Conservation (phyloP, 2,113 vertebrate species). For the Aphelocoma coerulescens region DNA sequence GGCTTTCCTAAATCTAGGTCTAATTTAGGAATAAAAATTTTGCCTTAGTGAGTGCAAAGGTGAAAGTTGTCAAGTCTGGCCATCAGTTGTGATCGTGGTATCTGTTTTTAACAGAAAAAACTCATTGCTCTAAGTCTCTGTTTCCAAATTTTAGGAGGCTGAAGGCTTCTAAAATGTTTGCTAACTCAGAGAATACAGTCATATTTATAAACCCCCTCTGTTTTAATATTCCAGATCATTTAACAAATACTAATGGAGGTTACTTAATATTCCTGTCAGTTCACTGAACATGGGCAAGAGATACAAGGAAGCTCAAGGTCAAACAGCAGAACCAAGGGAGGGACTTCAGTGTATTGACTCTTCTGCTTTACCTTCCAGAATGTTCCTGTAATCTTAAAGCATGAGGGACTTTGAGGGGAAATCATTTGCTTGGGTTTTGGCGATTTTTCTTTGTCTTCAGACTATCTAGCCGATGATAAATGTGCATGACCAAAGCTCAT, state of each 20-base stretch:
- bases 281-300: not conserved
- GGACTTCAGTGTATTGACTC: not conserved
- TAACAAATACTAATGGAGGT: not conserved
- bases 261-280: not conserved
- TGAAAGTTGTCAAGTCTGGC: not conserved
- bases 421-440: not conserved
- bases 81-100: not conserved
- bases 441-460: not conserved
- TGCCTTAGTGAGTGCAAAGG: not conserved
- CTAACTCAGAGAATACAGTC: not conserved
- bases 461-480: not conserved
- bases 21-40: not conserved
- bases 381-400: not conserved
- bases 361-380: not conserved
- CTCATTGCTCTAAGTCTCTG: not conserved
- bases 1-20: not conserved
- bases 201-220: not conserved
- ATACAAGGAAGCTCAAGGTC: not conserved
- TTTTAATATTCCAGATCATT: not conserved
- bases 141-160: not conserved
- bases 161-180: not conserved
- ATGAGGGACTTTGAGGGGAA: not conserved
- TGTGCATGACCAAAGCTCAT: not conserved
- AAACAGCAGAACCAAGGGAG: not conserved
- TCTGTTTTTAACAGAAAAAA: not conserved